Evolutionary conservation across 1,140 invertebrate genomes (phyloP).

Genomic region (Phymastichus coffea): DNA sequence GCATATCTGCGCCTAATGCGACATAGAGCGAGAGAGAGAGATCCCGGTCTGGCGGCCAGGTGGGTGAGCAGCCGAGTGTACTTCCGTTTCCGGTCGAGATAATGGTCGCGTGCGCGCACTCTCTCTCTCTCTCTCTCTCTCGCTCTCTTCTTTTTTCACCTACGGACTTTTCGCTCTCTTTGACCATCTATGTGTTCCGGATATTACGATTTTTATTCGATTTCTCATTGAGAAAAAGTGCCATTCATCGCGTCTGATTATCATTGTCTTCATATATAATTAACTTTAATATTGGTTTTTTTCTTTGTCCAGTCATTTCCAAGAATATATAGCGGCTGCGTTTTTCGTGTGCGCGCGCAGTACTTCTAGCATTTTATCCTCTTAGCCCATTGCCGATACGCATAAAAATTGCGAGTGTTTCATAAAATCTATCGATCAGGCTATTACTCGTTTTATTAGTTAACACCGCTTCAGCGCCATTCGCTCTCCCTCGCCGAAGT

Average conservation of each 20-base stretch:
- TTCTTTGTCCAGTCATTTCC: too few species aligned
- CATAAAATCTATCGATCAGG: not conserved
- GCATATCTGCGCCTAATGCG: too few species aligned
- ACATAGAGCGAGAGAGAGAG: too few species aligned
- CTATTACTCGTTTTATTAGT: slow-evolving; percentile 4
- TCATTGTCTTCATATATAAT: too few species aligned
- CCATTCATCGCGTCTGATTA: too few species aligned
- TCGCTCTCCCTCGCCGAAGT: too few species aligned
- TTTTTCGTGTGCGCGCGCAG: too few species aligned
- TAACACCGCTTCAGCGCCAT: not conserved
- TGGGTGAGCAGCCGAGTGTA: slow-evolving; percentile 54
- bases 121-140: not conserved
- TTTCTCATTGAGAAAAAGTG: too few species aligned
- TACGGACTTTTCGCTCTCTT: not conserved
- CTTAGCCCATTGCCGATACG: not conserved
- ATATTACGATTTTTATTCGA: slow-evolving; percentile 18
- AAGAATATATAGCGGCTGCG: too few species aligned
- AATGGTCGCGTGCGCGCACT: slow-evolving; percentile 43
- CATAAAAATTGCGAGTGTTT: not conserved
- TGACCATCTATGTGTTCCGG: slow-evolving; percentile 7
- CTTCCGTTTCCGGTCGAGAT: slow-evolving; percentile 55
- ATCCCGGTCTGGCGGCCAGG: too few species aligned
- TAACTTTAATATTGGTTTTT: too few species aligned
- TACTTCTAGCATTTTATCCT: slow-evolving; percentile 1
- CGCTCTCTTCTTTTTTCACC: too few species aligned